A percentile compares a stretch with the other conserved stretches of the same genome.
These are phyloP conservation scores for Dermatophagoides farinae DNA, from an alignment of 1,140 invertebrate species.

Conservation along the genomic window DNA sequence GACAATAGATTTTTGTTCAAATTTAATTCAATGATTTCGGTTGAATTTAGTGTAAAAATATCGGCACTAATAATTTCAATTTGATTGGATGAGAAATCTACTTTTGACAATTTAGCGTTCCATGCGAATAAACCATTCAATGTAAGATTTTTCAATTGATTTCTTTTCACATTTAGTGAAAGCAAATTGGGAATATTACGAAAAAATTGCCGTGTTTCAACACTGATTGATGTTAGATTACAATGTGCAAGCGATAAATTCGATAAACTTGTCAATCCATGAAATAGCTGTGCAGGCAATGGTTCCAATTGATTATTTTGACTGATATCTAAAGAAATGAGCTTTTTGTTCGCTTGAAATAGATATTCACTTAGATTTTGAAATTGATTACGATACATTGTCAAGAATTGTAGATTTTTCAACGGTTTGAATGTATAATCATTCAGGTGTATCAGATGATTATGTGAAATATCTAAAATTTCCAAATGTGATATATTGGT, in stretches of 20 bases:
- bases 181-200: slow-evolving; percentile 13
- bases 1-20: slow-evolving; percentile 10
- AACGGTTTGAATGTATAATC: slow-evolving; percentile 14
- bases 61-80: slow-evolving; percentile 3
- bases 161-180: slow-evolving; percentile 15
- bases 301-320: slow-evolving; percentile 15
- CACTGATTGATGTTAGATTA: slow-evolving; percentile 13
- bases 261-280: slow-evolving; percentile 11
- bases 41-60: slow-evolving; percentile 11
- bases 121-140: not conserved
- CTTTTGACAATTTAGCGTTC: slow-evolving; percentile 10
- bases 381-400: slow-evolving; percentile 16
- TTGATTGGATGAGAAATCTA: slow-evolving; percentile 15
- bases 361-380: slow-evolving; percentile 14
- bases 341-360: slow-evolving; percentile 12
- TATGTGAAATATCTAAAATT: slow-evolving; percentile 19
- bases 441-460: slow-evolving; percentile 15
- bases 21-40: slow-evolving; percentile 8
- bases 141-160: slow-evolving; percentile 16
- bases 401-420: slow-evolving; percentile 12
- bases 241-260: slow-evolving; percentile 16
- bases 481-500: slow-evolving; percentile 16
- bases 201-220: slow-evolving; percentile 13
- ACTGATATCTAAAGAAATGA: slow-evolving; percentile 17
- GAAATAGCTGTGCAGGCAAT: slow-evolving; percentile 16